A percentile compares a stretch with the other conserved stretches of the same genome.
Conservation (phyloP, 1,140 invertebrate species). For the Matsumurasca onukii region DNA sequence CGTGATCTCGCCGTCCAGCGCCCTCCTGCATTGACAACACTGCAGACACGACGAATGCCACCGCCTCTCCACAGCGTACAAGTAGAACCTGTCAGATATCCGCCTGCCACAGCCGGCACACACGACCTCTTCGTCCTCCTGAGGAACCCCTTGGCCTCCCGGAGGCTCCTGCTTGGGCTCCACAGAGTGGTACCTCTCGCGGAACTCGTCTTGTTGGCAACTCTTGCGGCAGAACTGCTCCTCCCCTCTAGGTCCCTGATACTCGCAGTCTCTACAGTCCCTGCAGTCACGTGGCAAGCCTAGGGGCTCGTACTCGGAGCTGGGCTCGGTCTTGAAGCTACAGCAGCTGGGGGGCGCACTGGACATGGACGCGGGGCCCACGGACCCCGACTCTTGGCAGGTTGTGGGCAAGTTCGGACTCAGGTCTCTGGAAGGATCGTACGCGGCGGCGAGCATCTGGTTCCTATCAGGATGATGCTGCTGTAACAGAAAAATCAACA, state of each 20-base stretch:
- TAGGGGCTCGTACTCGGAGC: slow-evolving; percentile 46
- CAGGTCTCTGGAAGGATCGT: slow-evolving; percentile 67
- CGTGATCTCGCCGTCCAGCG: slow-evolving; percentile 86
- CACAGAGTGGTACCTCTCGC: slow-evolving; percentile 42
- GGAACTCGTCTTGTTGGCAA: slow-evolving; percentile 22
- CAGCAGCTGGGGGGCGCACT: slow-evolving; percentile 49
- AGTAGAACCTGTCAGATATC: slow-evolving; percentile 89
- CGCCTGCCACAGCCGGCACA: slow-evolving; percentile 84
- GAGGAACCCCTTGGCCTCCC: slow-evolving; percentile 47
- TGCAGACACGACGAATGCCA: slow-evolving; percentile 92
- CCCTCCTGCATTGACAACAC: slow-evolving; percentile 87
- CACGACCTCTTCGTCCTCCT: slow-evolving; percentile 45
- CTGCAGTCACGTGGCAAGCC: slow-evolving; percentile 46
- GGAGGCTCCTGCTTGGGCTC: slow-evolving; percentile 53
- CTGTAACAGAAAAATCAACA: slow-evolving; percentile 51
- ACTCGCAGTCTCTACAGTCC: slow-evolving; percentile 46
- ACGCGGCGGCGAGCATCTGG: slow-evolving; percentile 55
- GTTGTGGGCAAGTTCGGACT: slow-evolving; percentile 67
- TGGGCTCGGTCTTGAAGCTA: slow-evolving; percentile 49
- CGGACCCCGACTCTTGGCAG: slow-evolving; percentile 56
- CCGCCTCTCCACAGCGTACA: slow-evolving; percentile 80
- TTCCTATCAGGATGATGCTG: slow-evolving; percentile 51
- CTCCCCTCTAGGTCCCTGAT: slow-evolving; percentile 25
- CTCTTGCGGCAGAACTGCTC: slow-evolving; percentile 20
- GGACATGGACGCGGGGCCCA: slow-evolving; percentile 45